Percentiles rank a stretch among this genome's conserved stretches.
phyloP scores from a whole-genome alignment of 2,888 invertebrate genomes.

The Periphyllus acericola region DNA sequence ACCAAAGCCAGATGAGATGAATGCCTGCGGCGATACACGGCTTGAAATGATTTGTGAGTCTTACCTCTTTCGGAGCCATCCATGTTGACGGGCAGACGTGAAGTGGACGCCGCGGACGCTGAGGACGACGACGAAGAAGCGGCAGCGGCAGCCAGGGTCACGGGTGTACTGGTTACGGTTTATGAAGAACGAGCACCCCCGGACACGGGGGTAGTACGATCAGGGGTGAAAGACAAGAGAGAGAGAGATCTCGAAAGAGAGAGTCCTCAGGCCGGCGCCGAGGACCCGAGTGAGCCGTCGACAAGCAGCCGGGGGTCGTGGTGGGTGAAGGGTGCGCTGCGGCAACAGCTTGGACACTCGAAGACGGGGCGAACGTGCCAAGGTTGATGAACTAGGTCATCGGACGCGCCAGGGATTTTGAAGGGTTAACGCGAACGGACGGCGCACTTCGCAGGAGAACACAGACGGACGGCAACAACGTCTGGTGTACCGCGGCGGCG shows the following conservation, averaged over 20 bases:
- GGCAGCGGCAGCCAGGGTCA: not conserved
- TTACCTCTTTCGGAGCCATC: constrained; percentile 55
- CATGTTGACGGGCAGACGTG: constrained; percentile 14
- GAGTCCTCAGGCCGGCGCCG: too few relatives aligned
- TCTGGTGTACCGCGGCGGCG: not conserved
- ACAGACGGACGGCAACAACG: not conserved
- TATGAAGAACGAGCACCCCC: not conserved
- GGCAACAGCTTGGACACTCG: too few relatives aligned
- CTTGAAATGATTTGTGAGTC: not conserved
- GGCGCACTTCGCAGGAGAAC: not conserved
- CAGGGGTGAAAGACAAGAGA: too few relatives aligned
- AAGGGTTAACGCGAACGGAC: too few relatives aligned
- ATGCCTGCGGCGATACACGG: too few relatives aligned
- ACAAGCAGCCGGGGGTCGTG: not conserved
- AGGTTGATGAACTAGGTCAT: constrained; percentile 58
- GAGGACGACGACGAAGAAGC: not conserved
- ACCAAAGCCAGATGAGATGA: too few relatives aligned
- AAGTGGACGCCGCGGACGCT: not conserved
- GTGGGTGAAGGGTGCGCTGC: too few relatives aligned
- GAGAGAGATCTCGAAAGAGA: not conserved
- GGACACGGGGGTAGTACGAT: too few relatives aligned
- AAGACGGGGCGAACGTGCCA: not conserved
- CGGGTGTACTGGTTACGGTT: not conserved
- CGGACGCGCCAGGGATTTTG: not conserved
- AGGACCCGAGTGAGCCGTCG: not conserved